phyloP scores from a whole-genome alignment of 1,140 invertebrate species.

The Drosophila funebris region DNA sequence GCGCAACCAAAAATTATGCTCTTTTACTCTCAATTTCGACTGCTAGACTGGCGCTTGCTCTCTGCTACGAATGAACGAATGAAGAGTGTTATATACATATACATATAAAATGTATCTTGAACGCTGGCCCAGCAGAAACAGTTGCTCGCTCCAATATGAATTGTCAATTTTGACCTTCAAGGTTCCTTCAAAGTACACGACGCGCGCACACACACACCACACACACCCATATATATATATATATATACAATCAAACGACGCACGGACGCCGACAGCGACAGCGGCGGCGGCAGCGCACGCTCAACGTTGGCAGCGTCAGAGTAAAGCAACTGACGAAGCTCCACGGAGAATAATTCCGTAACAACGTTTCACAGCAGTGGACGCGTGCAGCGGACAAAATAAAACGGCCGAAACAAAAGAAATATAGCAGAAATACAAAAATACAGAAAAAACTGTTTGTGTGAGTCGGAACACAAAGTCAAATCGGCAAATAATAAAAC shows the following conservation, averaged over 20 bases:
- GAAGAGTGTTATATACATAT: neutral
- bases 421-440: constrained; percentile 6
- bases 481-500: constrained; percentile 31
- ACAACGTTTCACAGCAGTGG: constrained; percentile 78
- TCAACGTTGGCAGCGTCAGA: constrained; percentile 24
- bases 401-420: constrained; percentile 40
- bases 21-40: neutral
- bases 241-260: constrained; percentile 9
- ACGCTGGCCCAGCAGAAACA: constrained; percentile 39
- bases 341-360: constrained; percentile 75
- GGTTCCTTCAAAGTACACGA: constrained; percentile 82
- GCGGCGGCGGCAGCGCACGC: constrained; percentile 19
- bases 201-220: constrained; percentile 10
- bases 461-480: constrained; percentile 32
- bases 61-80: neutral
- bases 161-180: constrained; percentile 84
- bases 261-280: constrained; percentile 22
- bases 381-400: constrained; percentile 77
- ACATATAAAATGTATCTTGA: constrained; percentile 40
- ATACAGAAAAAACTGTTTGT: constrained; percentile 8
- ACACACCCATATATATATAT: too few relatives aligned
- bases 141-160: constrained; percentile 63
- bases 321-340: constrained; percentile 41
- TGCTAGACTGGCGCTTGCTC: constrained; percentile 8
- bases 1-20: constrained; percentile 20